These are phyloP conservation scores for Parnassius smintheus DNA, from an alignment of 2,888 invertebrate species.

Conservation along the genomic window DNA sequence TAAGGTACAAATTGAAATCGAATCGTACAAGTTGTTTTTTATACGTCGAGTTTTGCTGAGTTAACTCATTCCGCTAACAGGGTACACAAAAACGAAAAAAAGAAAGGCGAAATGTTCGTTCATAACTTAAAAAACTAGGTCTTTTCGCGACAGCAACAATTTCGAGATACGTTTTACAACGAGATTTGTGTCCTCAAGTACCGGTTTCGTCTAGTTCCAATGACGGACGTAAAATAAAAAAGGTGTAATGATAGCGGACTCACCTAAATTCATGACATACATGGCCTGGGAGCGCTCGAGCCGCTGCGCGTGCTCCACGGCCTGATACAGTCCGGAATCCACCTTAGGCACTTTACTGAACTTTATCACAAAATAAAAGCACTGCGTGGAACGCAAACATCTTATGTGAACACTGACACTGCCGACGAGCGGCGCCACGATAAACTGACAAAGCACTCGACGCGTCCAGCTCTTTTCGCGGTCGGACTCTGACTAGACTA, in stretches of 20 bases:
- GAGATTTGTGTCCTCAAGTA: slow-evolving; percentile 46
- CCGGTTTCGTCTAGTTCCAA: slow-evolving; percentile 70
- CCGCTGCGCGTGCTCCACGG: slow-evolving; percentile 77
- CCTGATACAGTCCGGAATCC: slow-evolving; percentile 78
- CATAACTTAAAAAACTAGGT: slow-evolving; percentile 52
- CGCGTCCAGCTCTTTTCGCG: slow-evolving; percentile 61
- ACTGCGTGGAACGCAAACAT: slow-evolving; percentile 71
- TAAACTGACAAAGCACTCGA: slow-evolving; percentile 45
- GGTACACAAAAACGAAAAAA: slow-evolving; percentile 17
- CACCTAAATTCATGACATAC: slow-evolving; percentile 81
- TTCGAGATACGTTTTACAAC: slow-evolving; percentile 30
- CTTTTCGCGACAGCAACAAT: slow-evolving; percentile 34
- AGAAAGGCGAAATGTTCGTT: slow-evolving; percentile 37
- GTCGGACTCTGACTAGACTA: slow-evolving; percentile 64
- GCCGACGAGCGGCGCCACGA: slow-evolving; percentile 53
- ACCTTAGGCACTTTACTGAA: slow-evolving; percentile 68
- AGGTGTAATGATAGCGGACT: slow-evolving; percentile 64
- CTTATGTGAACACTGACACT: slow-evolving; percentile 63
- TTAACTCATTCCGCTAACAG: slow-evolving; percentile 42
- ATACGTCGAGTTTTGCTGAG: slow-evolving; percentile 42
- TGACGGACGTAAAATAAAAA: slow-evolving; percentile 56
- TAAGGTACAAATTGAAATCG: slow-evolving; percentile 70
- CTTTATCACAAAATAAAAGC: slow-evolving; percentile 67
- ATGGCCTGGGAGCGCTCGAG: slow-evolving; percentile 80
- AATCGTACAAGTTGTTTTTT: slow-evolving; percentile 64